These are phyloP conservation scores for Brassicogethes aeneus DNA, from an alignment of 2,888 invertebrate species.

Conservation along the genomic window DNA sequence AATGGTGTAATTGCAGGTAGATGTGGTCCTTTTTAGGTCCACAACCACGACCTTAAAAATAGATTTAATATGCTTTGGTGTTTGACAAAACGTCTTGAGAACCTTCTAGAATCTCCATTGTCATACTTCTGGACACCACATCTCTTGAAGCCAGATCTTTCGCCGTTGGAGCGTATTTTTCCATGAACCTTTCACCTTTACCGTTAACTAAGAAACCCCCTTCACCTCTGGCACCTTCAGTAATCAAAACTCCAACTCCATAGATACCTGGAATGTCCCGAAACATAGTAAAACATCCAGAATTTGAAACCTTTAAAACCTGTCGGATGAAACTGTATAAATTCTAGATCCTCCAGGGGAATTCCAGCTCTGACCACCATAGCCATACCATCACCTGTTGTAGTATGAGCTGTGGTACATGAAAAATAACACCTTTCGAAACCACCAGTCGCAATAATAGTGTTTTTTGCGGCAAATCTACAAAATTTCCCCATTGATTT, in stretches of 20 bases:
- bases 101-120: conserved; percentile 82
- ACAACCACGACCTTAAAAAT: conserved; percentile 39
- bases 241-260: conserved; percentile 93
- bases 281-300: neutral
- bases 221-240: conserved; percentile 92
- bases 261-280: conserved; percentile 48
- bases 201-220: conserved; percentile 91
- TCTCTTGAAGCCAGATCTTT: conserved; percentile 96
- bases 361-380: conserved; percentile 88
- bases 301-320: conserved; percentile 37
- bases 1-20: conserved; percentile 51
- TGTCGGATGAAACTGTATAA: conserved; percentile 98
- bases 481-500: conserved; percentile 5
- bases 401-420: conserved; percentile 95
- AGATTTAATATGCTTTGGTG: too few species aligned
- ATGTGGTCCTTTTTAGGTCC: conserved; percentile 56
- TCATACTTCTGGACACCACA: conserved; percentile 92
- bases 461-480: conserved; percentile 25
- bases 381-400: conserved; percentile 93
- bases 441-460: conserved; percentile 68
- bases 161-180: conserved; percentile 92
- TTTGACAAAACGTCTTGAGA: neutral
- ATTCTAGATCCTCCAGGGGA: conserved; percentile 92
- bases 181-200: conserved; percentile 95
- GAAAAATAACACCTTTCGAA: conserved; percentile 89